Evolutionary conservation across 1,140 invertebrate genomes (phyloP), one percentile per base, ranked within the genome.

Genomic region (Drosophila trapezifrons): DNA sequence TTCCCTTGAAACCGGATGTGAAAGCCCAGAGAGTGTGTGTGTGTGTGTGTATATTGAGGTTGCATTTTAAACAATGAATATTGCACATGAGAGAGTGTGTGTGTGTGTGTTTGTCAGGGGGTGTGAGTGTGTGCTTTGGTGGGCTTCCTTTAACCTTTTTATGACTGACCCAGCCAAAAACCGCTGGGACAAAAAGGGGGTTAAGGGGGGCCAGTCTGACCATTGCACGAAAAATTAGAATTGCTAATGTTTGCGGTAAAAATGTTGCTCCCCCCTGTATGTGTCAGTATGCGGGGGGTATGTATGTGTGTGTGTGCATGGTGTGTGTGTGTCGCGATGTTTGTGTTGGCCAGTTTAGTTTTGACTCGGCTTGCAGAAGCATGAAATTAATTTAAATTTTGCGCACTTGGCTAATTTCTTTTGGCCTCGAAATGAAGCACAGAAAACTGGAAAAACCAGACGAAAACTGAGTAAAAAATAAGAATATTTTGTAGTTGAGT

Each of bases 361-460:
- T 80, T 74, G 70, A 74, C 78, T 73, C 78, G 58, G 74, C 78
- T 81, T 81, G 79, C 78, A 81, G 74, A 64, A 81, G 74, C 78
- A 81, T 81, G 79, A 81, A 81, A 81, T 81, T 81, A 82, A 82
- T 82, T 82, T 82, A 82, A 82, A 82, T 82, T 82, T 82, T 81
- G 79, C 78, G 73, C 79, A 82, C 79, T 82, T 82, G 79, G 79
- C 79, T 82, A 82, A 82, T 82, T 82, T 82, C 74, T 81, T 72
- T 43, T 82, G 79, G 45, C 59, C 32, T 18, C 55, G 47, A 54
- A 54, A 29, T 37, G 32, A 54, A 54, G 29, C 18, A 74, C 81
- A 81, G 49, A 55, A 70, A 38, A 58, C 57, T 54, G 54, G 40
- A 72, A 47, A 66, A 32, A 32, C 46, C 47, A 38, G 38, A 51